Base-by-base conservation (phyloP, 2,113 vertebrate genomes). In the Nothobranchius furzeri region DNA sequence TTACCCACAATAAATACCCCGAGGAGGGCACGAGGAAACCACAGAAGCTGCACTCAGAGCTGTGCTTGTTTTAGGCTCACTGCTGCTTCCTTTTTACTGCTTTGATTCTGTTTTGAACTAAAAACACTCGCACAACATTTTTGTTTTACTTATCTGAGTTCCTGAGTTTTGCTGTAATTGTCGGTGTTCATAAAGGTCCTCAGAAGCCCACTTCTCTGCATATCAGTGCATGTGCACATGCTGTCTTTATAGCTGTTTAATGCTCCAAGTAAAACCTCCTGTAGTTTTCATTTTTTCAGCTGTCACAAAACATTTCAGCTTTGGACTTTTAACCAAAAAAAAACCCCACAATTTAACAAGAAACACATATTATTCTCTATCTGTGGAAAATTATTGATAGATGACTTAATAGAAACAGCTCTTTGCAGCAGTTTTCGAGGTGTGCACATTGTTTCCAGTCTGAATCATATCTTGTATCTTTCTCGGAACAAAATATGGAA, bases 1-100 rank as follows among this genome's bases (percentile, higher is more conserved):
- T 82, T 81, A 75, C 76, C 64, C 85, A 85, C 72, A 80, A 79
- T 81, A 87, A 84, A 79, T 81, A 82, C 60, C 12, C 62, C 0
- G 50, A 65, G 76, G 50, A 65, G 76, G 67, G 82, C 65, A 73
- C 12, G 53, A 12, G 25, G 9, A 35, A 76, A 30, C 67, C 63
- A 68, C 75, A 63, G 63, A 42, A 64, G 60, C 66, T 1, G 0
- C 2, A 54, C 54, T 25, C 57, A 59, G 68, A 73, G 55, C 55
- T 40, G 37, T 9, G 37, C 37, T 40, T 9, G 37, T 30, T 8
- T 61, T 59, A 62, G 49, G 36, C 53, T 20, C 45, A 8, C n/a
- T 55, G 17, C 40, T 58, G 47, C 66, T 59, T 67, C 1, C 4
- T 20, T 35, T 45, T 17, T 25, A 40, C 56, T 20, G 37, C 13